Evolutionary conservation across 2,888 invertebrate genomes (phyloP), one percentile per base, ranked within the genome.

Genomic region (Plebejus melissa): DNA sequence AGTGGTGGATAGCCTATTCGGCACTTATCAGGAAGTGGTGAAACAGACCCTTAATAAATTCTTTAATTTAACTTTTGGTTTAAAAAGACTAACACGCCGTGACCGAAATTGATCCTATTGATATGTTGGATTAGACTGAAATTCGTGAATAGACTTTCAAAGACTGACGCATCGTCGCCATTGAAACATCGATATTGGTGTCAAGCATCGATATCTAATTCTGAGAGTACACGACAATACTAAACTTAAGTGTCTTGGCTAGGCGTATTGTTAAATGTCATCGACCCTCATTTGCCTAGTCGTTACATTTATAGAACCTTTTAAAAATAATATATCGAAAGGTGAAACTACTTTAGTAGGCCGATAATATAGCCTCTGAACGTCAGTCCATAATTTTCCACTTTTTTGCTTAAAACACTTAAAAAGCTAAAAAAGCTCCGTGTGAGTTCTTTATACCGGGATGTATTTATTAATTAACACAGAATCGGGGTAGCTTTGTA

Each of bases 191-290:
- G 32, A 36, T 65, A 32, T 65, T 32, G 65, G 65, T 65, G 65
- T 65, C 65, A 36, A 65, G 65, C 65, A 32, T 65, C 13, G 65
- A 65, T 65, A 32, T 65, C 65, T 65, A 13, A 65, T 65, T 65
- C 32, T 32, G 9, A 65, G 32, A 60, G 28, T 28, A 60, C 60
- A 28, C 22, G 22, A 58, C 60, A 60, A 60, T 28, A 60, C 60
- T 60, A 60, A 60, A 60, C 28, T 60, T 22, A 11, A 60, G 60
- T 60, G 60, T 58, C 60, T 28, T 60, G 22, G 28, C 60, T 60
- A 28, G 60, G 60, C 22, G 28, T 9, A 11, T 60, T 60, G 3
- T 60, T 60, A 60, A 60, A 60, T 60, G 28, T 60, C 28, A 60
- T 22, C 60, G 22, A 60, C 60, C 60, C 60, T n/a, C 4, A 2